Conservation (phyloP, 2,113 vertebrate genomes). For the Oreocharis arfaki region DNA sequence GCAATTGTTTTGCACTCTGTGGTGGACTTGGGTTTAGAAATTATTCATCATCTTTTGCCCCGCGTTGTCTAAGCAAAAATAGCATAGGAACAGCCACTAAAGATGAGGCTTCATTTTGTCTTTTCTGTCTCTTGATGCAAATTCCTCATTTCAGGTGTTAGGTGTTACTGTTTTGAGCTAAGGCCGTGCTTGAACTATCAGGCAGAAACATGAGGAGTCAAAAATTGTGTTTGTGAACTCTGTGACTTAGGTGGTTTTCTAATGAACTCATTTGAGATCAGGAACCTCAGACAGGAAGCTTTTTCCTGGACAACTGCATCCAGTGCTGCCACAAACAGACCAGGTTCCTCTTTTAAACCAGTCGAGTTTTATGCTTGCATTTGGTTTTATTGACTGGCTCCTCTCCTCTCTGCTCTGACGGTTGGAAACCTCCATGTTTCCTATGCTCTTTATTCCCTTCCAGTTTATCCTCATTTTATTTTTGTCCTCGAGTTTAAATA, state of each 20-base stretch:
- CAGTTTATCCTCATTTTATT: neutral
- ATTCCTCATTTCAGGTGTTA: neutral
- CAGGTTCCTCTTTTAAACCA: neutral
- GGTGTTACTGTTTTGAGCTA: neutral
- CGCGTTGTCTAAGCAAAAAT: neutral
- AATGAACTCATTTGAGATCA: neutral
- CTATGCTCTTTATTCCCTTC: neutral
- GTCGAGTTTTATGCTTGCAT: neutral
- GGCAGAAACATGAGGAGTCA: neutral
- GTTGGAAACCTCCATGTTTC: neutral
- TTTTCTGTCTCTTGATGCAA: neutral
- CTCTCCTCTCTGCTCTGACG: neutral
- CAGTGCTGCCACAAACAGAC: neutral
- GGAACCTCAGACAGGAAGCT: neutral
- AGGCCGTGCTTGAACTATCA: neutral
- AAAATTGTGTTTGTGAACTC: neutral
- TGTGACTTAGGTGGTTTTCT: neutral
- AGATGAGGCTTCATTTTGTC: neutral
- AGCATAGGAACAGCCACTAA: neutral
- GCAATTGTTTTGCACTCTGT: neutral
- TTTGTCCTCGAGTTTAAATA: neutral
- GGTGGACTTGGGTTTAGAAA: neutral
- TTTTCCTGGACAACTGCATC: neutral
- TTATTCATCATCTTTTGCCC: neutral
- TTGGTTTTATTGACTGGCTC: neutral